Base-by-base conservation (phyloP, 2,888 invertebrate species). In the Rhingia rostrata region DNA sequence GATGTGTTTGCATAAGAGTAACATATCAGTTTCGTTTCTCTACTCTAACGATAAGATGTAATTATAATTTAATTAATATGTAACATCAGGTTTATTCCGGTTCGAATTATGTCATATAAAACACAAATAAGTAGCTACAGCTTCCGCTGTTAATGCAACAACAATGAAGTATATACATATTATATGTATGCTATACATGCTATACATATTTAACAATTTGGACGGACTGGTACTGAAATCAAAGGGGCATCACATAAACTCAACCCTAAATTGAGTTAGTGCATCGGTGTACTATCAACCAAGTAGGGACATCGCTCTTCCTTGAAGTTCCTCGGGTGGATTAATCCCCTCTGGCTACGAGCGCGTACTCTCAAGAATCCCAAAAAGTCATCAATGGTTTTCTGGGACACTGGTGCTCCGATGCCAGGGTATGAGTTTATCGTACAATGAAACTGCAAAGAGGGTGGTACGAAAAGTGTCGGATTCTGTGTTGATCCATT, bases 361-460 rank as follows among this genome's bases (percentile, higher is more conserved):
- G 82, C 61, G 12, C 86, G 82, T 22, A 87, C 83, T 63, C 87
- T 75, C 54, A 87, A 66, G 79, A 94, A 94, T 4, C 93, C 92
- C 6, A 92, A 88, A 47, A 95, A 93, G 4, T 93, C 93, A 0
- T 89, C 88, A 0, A 93, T 90, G 12, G 93, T 90, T 0, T 93
- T 91, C 0, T 90, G 88, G 0, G 93, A 92, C 0, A 95, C 93
- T 0, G 90, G 86, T 0, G 92, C 91, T 0, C 95, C 95, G 37
- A 95, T 94, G 0, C 95, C 95, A 0, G 94, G 93, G 0, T 94
- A 92, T 0, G 93, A 92, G 61, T 92, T 92, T 0, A 93, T 92
- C 0, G 90, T 61, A 56, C 88, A 88, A 30, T 45, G 58, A 32
- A 83, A 87, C 58, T 74, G 74, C 35, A 66, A 39, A 5, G 63